A percentile compares a stretch with the other conserved stretches of the same genome.
These are phyloP conservation scores for Psococerastis gibbosa DNA, from an alignment of 2,888 invertebrate species.

Conservation along the genomic window DNA sequence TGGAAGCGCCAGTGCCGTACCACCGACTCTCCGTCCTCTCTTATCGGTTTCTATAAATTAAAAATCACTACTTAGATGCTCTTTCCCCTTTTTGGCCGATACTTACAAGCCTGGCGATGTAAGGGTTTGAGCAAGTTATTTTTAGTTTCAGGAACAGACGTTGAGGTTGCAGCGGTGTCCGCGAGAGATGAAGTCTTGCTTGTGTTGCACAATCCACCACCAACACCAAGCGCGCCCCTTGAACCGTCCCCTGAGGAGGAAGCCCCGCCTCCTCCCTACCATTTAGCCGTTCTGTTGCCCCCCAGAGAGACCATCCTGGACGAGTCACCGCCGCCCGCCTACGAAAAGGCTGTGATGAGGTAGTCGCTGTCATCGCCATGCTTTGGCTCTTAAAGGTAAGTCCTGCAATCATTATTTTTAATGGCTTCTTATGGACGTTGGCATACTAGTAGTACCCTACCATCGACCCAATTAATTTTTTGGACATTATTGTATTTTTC, in stretches of 20 bases:
- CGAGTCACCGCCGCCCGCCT: constrained; percentile 51
- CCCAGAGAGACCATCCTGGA: constrained; percentile 26
- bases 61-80: too few relatives aligned
- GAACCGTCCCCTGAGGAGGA: constrained; percentile 19
- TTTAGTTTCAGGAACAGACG: constrained; percentile 21
- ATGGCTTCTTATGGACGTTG: too few relatives aligned
- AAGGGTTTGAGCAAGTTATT: too few relatives aligned
- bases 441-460: too few relatives aligned
- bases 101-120: too few relatives aligned
- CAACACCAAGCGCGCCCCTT: constrained; percentile 25
- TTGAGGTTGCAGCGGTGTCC: not conserved
- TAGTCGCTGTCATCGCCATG: constrained; percentile 31
- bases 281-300: constrained; percentile 60
- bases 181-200: constrained; percentile 4
- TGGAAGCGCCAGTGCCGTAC: too few relatives aligned
- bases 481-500: too few relatives aligned
- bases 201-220: not conserved
- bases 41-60: too few relatives aligned
- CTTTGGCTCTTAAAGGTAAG: constrained; percentile 10
- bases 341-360: constrained; percentile 41
- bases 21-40: too few relatives aligned
- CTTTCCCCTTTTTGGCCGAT: too few relatives aligned
- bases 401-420: not conserved
- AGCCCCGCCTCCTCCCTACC: constrained; percentile 58
- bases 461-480: too few relatives aligned